Base-by-base conservation (phyloP, 2,113 vertebrate genomes). In the Rhinoderma darwinii region DNA sequence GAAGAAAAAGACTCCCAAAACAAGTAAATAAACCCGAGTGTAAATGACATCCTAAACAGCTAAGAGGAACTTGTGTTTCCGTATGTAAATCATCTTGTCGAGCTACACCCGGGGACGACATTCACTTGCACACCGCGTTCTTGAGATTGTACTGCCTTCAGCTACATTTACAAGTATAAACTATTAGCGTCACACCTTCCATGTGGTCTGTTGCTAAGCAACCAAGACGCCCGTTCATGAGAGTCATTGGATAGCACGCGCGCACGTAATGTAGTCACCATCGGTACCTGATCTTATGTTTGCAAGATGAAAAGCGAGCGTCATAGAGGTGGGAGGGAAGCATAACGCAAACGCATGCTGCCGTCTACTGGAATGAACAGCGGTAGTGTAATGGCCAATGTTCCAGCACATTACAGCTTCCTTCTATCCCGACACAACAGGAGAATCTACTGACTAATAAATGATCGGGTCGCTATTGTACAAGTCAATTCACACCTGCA, bases 161-260 rank as follows among this genome's bases (percentile, higher is more conserved):
- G 14, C 14, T 47, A 47, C 44, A 47, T 47, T 47, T 47, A 12
- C 14, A 47, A 1, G 9, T 47, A 1, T 11, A 47, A 12, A 47
- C 44, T 47, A 41, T 9, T 25, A 18, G 35, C 27, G 22, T 79
- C 76, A 79, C 30, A 20, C 18, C 22, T 59, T 79, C 43, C 59
- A 47, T 1, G 18, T 4, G 7, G 15, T 10, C 15, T 20, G 82
- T 84, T 75, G 83, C 83, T 37, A 75, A 30, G 83, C n/a, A 30
- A 84, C 68, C 47, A 59, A 56, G 83, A 84, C 51, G 83, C 83
- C 22, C 74, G 25, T 73, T 74, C 68, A 84, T 74, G 41, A 84
- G 32, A 14, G 22, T 11, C 30, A 43, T 10, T 3, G 7, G 44
- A 37, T 25, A 41, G 70, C 82, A 73, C 66, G 82, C 47, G 73